Base-by-base conservation (phyloP, 92 coral and sea anemone species). In the Galaxea fascicularis region DNA sequence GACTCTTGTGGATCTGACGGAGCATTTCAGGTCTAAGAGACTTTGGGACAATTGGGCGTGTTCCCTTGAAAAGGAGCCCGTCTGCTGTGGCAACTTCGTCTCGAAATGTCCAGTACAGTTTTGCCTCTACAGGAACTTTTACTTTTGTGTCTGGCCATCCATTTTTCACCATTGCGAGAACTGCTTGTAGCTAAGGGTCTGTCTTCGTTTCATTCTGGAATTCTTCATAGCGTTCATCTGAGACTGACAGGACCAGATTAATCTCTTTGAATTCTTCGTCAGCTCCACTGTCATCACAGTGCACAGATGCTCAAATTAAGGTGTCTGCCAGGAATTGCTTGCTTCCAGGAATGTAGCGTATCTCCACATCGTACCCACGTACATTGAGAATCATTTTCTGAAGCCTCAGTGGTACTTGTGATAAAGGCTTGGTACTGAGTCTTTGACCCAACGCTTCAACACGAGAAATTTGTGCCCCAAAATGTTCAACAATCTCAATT, bases 241-340 rank as follows among this genome's bases (percentile, higher is more conserved):
- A 76, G 4, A 76, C 27, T 22, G 67, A 29, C 65, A 76, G 66
- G 80, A 20, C 64, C 58, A 73, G 12, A 45, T 73, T 73, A 4
- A 73, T 52, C 8, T 39, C 51, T 45, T 76, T 68, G 69, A 67
- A 66, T 14, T 65, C 74, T 65, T 65, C 85, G 47, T 10, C 2
- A 1, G 60, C 76, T 29, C 17, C 65, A 52, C 39, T 46, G 47
- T 66, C 75, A 21, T 26, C 57, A 45, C 13, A 31, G 10, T 47
- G 82, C 67, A 56, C 67, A 46, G 57, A 59, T 49, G 66, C 54
- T 44, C 74, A 57, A 53, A 73, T 60, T 17, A 82, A 45, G 59
- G 76, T 77, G 71, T 85, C 78, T 4, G 89, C 84, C 4, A 85
- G 44, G 45, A 58, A 27, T 73, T 71, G 77, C n/a, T 15, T 75